These are phyloP conservation scores for Oncorhynchus mykiss DNA, from an alignment of 2,113 vertebrate species.

Conservation along the genomic window DNA sequence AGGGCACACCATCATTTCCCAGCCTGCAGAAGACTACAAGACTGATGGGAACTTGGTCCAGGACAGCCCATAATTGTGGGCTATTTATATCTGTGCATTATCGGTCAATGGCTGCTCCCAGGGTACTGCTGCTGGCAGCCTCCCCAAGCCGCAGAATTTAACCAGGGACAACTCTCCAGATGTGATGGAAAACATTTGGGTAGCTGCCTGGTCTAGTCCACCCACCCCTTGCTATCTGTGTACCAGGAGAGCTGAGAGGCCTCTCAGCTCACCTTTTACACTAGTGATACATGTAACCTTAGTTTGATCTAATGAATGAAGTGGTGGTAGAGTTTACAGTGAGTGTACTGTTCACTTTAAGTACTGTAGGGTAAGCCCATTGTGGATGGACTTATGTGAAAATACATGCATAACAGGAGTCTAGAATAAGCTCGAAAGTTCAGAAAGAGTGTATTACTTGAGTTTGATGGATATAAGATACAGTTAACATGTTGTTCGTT, in stretches of 20 bases:
- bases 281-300: slow-evolving; percentile 32
- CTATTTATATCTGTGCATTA: slow-evolving; percentile 76
- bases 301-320: slow-evolving; percentile 12
- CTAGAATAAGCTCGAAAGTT: too few species aligned
- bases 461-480: not conserved
- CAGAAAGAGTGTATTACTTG: too few species aligned
- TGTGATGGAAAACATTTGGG: slow-evolving; percentile 81
- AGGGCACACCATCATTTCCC: slow-evolving; percentile 70
- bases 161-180: slow-evolving; percentile 72
- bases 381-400: not conserved
- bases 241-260: too few species aligned
- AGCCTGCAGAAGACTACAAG: slow-evolving; percentile 56
- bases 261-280: not conserved
- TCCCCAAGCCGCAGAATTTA: slow-evolving; percentile 74
- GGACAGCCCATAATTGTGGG: slow-evolving; percentile 64
- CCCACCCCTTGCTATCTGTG: not conserved
- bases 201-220: slow-evolving; percentile 44
- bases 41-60: slow-evolving; percentile 73
- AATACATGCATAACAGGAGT: not conserved
- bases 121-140: slow-evolving; percentile 72
- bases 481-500: not conserved
- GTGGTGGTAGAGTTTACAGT: not conserved
- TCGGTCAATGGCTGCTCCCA: slow-evolving; percentile 67
- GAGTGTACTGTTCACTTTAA: not conserved
- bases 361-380: not conserved